Conservation (phyloP, 2,113 vertebrate species). For the Tetraodon nigroviridis region DNA sequence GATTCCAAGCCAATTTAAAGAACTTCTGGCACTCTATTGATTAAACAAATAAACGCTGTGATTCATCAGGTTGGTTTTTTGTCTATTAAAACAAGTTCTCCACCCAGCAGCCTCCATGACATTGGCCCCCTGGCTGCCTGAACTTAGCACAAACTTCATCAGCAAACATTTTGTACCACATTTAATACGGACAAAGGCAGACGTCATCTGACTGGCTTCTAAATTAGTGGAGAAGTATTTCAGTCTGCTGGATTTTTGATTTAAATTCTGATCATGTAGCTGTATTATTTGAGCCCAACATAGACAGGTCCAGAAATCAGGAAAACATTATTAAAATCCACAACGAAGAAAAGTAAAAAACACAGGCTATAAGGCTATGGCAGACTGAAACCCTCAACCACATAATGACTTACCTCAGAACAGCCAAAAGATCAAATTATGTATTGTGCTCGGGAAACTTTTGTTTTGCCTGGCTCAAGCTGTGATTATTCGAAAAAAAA, state of each 20-base stretch:
- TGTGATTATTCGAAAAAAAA: conserved; percentile 68
- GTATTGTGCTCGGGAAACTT: conserved; percentile 49
- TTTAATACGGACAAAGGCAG: conserved; percentile 47
- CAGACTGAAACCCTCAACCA: conserved; percentile 83
- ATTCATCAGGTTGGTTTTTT: conserved; percentile 21
- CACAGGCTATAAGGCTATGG: conserved; percentile 12
- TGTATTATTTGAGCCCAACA: background rate
- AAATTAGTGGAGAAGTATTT: conserved; percentile 53
- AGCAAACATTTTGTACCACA: conserved; percentile 51
- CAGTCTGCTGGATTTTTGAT: conserved; percentile 58
- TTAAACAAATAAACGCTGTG: background rate
- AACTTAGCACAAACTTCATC: conserved; percentile 55
- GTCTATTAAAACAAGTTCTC: conserved; percentile 19
- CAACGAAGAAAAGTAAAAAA: background rate
- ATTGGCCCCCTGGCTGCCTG: conserved; percentile 58
- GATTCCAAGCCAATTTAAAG: conserved; percentile 6
- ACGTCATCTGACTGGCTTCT: conserved; percentile 40
- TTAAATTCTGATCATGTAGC: background rate
- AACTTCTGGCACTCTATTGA: background rate
- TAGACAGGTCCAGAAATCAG: background rate
- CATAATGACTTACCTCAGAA: conserved; percentile 88
- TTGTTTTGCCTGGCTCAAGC: conserved; percentile 77
- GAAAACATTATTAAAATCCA: background rate
- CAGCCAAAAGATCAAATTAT: conserved; percentile 67
- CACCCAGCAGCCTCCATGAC: conserved; percentile 61